These are phyloP conservation scores for Enteromius anoplus DNA, from an alignment of 2,797 vertebrate genomes.

Conservation along the genomic window DNA sequence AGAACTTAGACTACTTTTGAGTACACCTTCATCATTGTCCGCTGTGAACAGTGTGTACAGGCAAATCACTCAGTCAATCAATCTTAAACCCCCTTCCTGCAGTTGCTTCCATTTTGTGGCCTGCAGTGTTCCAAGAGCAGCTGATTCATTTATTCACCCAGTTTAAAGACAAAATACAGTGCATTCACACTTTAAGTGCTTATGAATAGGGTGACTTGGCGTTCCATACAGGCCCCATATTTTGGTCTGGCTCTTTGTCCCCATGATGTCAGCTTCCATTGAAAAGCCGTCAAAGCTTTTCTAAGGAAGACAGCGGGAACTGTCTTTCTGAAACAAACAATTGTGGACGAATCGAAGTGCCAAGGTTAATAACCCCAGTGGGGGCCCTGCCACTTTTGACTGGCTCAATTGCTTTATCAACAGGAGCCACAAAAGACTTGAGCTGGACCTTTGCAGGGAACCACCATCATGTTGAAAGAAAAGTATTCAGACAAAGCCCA, in stretches of 20 bases:
- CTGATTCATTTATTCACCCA: slow-evolving; percentile 46
- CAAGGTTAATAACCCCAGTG: slow-evolving; percentile 60
- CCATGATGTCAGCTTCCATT: slow-evolving; percentile 43
- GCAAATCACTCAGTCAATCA: slow-evolving; percentile 1
- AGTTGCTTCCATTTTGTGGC: slow-evolving; percentile 8
- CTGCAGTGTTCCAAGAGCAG: slow-evolving; percentile 2
- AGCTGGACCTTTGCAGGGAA: slow-evolving; percentile 44
- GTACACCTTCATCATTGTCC: background rate
- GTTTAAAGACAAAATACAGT: slow-evolving; percentile 21
- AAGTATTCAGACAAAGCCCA: slow-evolving; percentile 47
- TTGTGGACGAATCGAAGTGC: slow-evolving; percentile 44
- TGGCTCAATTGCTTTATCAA: slow-evolving; percentile 44
- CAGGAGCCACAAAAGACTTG: slow-evolving; percentile 45
- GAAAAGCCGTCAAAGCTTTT: slow-evolving; percentile 56
- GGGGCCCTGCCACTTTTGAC: slow-evolving; percentile 54
- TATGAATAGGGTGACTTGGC: slow-evolving; percentile 31
- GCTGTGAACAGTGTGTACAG: background rate
- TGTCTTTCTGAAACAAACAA: slow-evolving; percentile 58
- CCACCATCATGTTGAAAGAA: slow-evolving; percentile 23
- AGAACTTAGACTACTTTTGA: background rate
- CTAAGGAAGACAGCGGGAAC: slow-evolving; percentile 58
- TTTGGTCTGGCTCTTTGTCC: slow-evolving; percentile 53
- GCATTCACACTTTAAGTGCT: slow-evolving; percentile 39
- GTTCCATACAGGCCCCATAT: slow-evolving; percentile 28
- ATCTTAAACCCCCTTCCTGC: background rate